These are phyloP conservation scores for Athalia circularis DNA, from an alignment of 2,888 invertebrate species.

Conservation along the genomic window DNA sequence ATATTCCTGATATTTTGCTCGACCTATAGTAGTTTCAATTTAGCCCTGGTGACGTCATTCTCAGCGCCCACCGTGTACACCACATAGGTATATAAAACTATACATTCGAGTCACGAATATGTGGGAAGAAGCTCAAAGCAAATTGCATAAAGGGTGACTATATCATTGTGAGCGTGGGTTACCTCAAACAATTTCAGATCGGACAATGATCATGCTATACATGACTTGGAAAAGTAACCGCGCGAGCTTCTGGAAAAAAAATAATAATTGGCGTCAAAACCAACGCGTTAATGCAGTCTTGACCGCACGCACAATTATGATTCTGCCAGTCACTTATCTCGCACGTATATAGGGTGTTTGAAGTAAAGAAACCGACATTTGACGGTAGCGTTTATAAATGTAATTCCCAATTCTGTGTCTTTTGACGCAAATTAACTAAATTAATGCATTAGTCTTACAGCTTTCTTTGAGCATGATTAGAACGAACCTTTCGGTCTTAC, in stretches of 20 bases:
- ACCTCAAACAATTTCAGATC: conserved; percentile 19
- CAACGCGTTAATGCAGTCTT: conserved; percentile 28
- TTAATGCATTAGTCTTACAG: background rate
- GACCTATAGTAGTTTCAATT: conserved; percentile 22
- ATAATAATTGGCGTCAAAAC: conserved; percentile 13
- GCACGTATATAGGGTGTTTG: conserved; percentile 7
- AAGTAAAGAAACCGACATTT: background rate
- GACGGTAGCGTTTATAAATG: too few species aligned
- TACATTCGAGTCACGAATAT: conserved; percentile 14
- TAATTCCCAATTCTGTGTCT: background rate
- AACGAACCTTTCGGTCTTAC: too few species aligned
- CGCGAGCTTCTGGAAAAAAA: too few species aligned
- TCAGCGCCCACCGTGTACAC: conserved; percentile 27
- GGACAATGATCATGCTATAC: background rate
- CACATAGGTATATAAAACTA: background rate
- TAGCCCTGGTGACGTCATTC: conserved; percentile 22
- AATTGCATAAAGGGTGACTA: conserved; percentile 27
- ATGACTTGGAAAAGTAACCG: background rate
- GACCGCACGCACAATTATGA: conserved; percentile 41
- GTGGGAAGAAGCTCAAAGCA: conserved; percentile 32
- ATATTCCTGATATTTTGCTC: background rate
- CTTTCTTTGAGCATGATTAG: too few species aligned
- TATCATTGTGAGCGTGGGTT: conserved; percentile 6
- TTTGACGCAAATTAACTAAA: background rate
- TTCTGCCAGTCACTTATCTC: conserved; percentile 18